phyloP scores from a whole-genome alignment of 2,797 vertebrate species.

The Syngnathus acus region DNA sequence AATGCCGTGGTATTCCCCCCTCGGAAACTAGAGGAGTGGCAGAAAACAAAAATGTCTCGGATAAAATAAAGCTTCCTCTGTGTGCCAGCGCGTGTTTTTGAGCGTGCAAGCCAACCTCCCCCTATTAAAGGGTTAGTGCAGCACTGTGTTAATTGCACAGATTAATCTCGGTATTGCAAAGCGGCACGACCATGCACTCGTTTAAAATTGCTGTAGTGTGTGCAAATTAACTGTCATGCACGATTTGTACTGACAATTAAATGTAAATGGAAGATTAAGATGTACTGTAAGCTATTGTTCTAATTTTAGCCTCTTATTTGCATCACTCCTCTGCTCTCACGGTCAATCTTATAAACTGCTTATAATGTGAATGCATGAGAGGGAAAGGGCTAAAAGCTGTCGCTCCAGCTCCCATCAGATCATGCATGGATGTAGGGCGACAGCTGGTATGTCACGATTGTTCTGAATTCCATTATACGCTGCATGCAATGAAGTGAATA shows the following conservation, averaged over 20 bases:
- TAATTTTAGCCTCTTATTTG: conserved; percentile 2
- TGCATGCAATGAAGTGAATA: conserved; percentile 21
- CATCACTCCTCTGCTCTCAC: not conserved
- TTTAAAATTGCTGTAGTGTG: not conserved
- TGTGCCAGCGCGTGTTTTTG: not conserved
- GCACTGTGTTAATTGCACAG: not conserved
- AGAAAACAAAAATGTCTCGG: not conserved
- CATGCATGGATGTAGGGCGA: conserved; percentile 40
- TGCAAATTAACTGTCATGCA: not conserved
- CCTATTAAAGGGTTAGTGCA: not conserved
- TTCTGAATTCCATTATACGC: conserved; percentile 24
- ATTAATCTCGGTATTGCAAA: not conserved
- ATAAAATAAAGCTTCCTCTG: not conserved
- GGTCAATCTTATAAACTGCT: not conserved
- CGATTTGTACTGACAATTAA: not conserved
- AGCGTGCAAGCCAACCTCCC: not conserved
- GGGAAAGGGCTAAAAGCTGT: conserved; percentile 26
- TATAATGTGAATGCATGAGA: conserved; percentile 12
- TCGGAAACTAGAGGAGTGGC: not conserved
- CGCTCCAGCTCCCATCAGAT: conserved; percentile 32
- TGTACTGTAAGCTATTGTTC: not conserved
- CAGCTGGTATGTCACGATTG: conserved; percentile 39
- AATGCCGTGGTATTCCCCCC: not conserved
- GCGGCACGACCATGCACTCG: not conserved
- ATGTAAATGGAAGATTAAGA: not conserved